These are phyloP conservation scores for Pachyseris speciosa DNA, from an alignment of 64 coral and sea anemone species.

Conservation along the genomic window DNA sequence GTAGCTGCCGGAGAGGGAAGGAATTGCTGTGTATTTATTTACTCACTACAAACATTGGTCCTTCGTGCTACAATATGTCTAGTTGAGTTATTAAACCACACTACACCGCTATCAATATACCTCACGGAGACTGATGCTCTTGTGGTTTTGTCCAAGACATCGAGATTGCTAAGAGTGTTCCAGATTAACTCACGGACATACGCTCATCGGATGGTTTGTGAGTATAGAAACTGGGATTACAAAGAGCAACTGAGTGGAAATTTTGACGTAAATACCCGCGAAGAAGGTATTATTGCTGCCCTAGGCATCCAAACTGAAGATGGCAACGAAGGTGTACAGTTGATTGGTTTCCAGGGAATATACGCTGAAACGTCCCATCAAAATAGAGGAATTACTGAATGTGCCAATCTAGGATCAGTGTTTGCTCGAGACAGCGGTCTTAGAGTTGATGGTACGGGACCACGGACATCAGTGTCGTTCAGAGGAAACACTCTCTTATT, in stretches of 20 bases:
- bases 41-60: neutral
- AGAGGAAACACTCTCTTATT: constrained; percentile 52
- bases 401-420: constrained; percentile 43
- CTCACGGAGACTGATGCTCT: constrained; percentile 39
- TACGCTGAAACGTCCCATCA: neutral
- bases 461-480: constrained; percentile 37
- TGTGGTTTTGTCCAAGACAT: constrained; percentile 32
- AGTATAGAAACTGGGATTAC: neutral
- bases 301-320: constrained; percentile 46
- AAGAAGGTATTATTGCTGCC: constrained; percentile 30
- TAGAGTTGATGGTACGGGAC: constrained; percentile 14
- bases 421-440: constrained; percentile 25
- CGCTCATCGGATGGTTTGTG: neutral
- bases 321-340: constrained; percentile 36
- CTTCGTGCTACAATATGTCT: neutral
- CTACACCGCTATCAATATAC: neutral
- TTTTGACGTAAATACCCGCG: constrained; percentile 52
- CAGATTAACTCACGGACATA: constrained; percentile 14
- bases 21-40: neutral
- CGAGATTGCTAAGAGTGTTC: neutral
- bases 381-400: neutral
- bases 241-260: constrained; percentile 21
- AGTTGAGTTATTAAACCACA: neutral
- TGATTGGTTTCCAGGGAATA: constrained; percentile 43
- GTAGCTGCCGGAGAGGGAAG: constrained; percentile 19